Evolutionary conservation across 2,888 invertebrate species (phyloP).

Genomic region (Deilephila porcellus): DNA sequence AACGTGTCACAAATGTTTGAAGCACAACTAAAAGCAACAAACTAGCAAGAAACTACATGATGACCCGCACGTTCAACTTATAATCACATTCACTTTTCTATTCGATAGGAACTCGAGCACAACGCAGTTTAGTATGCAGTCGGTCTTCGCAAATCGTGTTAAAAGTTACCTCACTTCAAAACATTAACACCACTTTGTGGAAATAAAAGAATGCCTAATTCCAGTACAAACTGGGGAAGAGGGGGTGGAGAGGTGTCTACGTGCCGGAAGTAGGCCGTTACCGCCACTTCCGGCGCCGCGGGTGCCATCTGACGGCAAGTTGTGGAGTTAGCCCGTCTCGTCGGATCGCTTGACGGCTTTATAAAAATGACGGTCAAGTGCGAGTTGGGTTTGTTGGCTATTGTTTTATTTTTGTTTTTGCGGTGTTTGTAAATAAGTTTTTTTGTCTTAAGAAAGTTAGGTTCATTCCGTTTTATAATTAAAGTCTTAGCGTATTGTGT

Average conservation of each 20-base stretch:
- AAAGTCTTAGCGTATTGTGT: no score
- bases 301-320: conserved; percentile 63
- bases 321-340: conserved; percentile 50
- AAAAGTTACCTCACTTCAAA: conserved; percentile 31
- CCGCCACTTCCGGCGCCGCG: conserved; percentile 61
- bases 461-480: no score
- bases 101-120: conserved; percentile 13
- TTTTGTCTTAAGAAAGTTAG: not conserved
- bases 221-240: conserved; percentile 40
- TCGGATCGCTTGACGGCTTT: conserved; percentile 26
- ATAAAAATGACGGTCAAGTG: conserved; percentile 19
- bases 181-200: conserved; percentile 42
- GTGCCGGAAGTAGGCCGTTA: conserved; percentile 69
- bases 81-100: conserved; percentile 21
- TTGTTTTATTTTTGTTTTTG: not conserved
- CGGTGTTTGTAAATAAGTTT: not conserved
- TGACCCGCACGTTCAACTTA: conserved; percentile 4
- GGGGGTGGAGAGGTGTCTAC: conserved; percentile 51
- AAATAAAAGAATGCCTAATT: conserved; percentile 47
- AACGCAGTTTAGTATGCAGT: conserved; percentile 22
- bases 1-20: not conserved
- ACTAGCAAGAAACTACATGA: conserved; percentile 7
- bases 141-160: conserved; percentile 30
- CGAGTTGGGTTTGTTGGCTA: not conserved
- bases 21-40: not conserved